A percentile compares a stretch with the other conserved stretches of the same genome.
These are phyloP conservation scores for Pedionomus torquatus DNA, from an alignment of 2,113 vertebrate genomes.

Conservation along the genomic window DNA sequence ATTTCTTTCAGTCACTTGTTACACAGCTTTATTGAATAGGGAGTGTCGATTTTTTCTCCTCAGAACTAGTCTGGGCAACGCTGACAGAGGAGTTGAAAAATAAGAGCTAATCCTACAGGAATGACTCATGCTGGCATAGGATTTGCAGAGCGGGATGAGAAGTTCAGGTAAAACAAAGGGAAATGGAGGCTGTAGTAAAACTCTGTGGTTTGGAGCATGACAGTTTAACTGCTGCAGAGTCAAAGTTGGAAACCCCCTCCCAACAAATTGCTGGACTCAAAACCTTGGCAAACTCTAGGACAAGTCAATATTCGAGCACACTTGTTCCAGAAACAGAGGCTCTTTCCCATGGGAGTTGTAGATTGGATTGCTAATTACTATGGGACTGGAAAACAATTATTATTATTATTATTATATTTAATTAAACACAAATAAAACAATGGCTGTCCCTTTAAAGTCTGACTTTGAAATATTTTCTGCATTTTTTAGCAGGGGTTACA, in stretches of 20 bases:
- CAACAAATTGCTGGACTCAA: conserved; percentile 31
- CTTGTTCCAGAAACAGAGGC: not conserved
- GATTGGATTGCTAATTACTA: conserved; percentile 24
- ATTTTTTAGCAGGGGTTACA: not conserved
- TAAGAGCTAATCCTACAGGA: conserved; percentile 43
- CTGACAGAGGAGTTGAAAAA: conserved; percentile 36
- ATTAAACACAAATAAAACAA: conserved; percentile 57
- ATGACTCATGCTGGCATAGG: conserved; percentile 61
- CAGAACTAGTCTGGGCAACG: conserved; percentile 65
- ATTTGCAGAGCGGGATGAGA: conserved; percentile 49
- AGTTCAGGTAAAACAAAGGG: conserved; percentile 56
- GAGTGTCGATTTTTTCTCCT: conserved; percentile 39
- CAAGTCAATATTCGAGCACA: not conserved
- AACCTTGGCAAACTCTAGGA: not conserved
- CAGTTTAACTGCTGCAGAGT: not conserved
- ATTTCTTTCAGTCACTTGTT: conserved; percentile 36
- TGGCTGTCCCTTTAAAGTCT: conserved; percentile 30
- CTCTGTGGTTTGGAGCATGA: not conserved
- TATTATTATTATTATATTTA: conserved; percentile 39
- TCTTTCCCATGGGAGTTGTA: conserved; percentile 55
- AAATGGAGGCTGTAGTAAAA: conserved; percentile 1
- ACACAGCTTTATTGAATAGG: conserved; percentile 11
- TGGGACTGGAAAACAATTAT: conserved; percentile 33
- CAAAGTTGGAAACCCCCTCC: conserved; percentile 42
- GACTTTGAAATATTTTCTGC: conserved; percentile 54